A percentile compares a stretch with the other conserved stretches of the same genome.
These are phyloP conservation scores for Proales similis DNA, from an alignment of 1,140 invertebrate species.

Conservation along the genomic window DNA sequence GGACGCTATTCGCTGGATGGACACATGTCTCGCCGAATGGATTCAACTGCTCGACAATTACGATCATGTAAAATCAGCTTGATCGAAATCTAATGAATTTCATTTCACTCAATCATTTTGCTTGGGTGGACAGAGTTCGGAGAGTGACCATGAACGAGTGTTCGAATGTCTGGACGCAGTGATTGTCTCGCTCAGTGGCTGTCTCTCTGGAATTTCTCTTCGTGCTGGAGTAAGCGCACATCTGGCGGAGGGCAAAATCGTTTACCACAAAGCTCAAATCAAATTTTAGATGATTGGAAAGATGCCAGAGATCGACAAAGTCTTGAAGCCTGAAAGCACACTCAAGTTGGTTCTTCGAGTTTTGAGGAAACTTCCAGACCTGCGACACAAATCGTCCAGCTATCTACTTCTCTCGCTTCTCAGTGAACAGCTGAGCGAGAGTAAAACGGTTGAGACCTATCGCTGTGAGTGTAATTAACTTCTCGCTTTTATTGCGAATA, in stretches of 20 bases:
- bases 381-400: not conserved
- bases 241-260: not conserved
- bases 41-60: too few relatives aligned
- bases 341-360: conserved; percentile 20
- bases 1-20: too few relatives aligned
- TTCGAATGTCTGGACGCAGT: conserved; percentile 6
- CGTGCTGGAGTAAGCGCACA: conserved; percentile 8
- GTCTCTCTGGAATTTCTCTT: not conserved
- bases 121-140: too few relatives aligned
- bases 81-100: too few relatives aligned
- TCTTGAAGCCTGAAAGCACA: conserved; percentile 20
- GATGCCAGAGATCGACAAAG: conserved; percentile 2
- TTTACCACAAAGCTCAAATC: not conserved
- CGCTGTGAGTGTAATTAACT: not conserved
- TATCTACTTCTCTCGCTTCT: not conserved
- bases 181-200: not conserved
- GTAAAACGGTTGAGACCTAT: conserved; percentile 8
- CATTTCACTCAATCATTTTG: too few relatives aligned
- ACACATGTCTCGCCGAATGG: too few relatives aligned
- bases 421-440: not conserved
- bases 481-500: not conserved
- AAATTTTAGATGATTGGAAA: not conserved
- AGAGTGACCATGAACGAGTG: not conserved
- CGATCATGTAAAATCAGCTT: too few relatives aligned
- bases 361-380: conserved; percentile 9